A percentile compares a stretch with the other conserved stretches of the same genome.
phyloP scores from a whole-genome alignment of 1,140 invertebrate species.

The Hylaeus volcanicus region DNA sequence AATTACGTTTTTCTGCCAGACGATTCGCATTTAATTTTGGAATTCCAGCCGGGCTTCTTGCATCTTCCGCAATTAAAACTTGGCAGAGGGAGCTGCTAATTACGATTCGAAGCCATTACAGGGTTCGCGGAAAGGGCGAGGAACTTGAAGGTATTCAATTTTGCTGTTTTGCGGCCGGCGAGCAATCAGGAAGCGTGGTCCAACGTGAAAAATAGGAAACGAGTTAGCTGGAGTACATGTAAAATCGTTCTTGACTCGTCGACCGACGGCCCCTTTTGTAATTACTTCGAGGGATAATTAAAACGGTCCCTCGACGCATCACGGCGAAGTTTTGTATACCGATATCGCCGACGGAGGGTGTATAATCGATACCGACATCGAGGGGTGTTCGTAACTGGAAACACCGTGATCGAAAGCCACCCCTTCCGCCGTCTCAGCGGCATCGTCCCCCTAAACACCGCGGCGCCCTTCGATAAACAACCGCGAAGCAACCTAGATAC shows the following conservation, averaged over 20 bases:
- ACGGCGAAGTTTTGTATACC: slow-evolving; percentile 44
- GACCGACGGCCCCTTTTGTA: slow-evolving; percentile 64
- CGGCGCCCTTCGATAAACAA: slow-evolving; percentile 62
- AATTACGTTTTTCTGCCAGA: background rate
- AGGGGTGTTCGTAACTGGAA: slow-evolving; percentile 73
- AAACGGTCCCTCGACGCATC: slow-evolving; percentile 69
- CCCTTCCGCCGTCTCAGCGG: slow-evolving; percentile 38
- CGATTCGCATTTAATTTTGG: background rate
- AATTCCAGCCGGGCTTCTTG: background rate
- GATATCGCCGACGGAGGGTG: slow-evolving; percentile 59
- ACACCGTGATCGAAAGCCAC: slow-evolving; percentile 58
- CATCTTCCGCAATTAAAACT: slow-evolving; percentile 1
- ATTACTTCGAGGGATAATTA: slow-evolving; percentile 74
- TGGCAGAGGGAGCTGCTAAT: background rate
- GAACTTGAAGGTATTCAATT: slow-evolving; percentile 17
- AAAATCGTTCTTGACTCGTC: slow-evolving; percentile 60
- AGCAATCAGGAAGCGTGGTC: too few relatives aligned
- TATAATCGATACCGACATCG: slow-evolving; percentile 78
- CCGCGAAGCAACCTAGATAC: slow-evolving; percentile 46
- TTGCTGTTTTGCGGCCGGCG: too few relatives aligned
- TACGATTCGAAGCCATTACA: background rate
- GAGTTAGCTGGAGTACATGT: background rate
- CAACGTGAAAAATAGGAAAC: too few relatives aligned
- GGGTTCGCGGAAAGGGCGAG: background rate
- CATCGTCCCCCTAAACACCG: slow-evolving; percentile 63